phyloP scores from a whole-genome alignment of 2,888 invertebrate species.

The Alsophila aescularia region DNA sequence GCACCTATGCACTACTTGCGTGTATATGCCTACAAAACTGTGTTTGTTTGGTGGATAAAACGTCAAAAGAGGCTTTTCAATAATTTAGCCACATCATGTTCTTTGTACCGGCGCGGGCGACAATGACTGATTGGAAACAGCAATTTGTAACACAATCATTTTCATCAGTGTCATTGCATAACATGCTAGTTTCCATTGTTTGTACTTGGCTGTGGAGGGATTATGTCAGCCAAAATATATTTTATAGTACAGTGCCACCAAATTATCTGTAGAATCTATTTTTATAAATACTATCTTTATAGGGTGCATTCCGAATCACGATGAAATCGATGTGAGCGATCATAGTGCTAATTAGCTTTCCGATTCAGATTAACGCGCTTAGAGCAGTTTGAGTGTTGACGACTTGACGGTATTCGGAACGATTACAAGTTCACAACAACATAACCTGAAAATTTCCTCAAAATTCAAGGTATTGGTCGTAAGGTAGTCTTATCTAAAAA shows the following conservation, averaged over 20 bases:
- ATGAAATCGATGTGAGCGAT: no score
- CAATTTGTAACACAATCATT: slow-evolving; percentile 43
- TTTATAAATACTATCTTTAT: no score
- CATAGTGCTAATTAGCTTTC: no score
- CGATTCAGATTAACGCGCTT: no score
- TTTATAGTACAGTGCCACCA: background rate
- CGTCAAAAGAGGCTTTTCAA: slow-evolving; percentile 43
- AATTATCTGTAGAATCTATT: no score
- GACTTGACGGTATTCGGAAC: no score
- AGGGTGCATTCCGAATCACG: no score
- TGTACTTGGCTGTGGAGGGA: background rate
- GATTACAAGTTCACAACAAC: no score
- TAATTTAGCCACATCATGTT: slow-evolving; percentile 39
- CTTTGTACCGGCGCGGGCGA: slow-evolving; percentile 35
- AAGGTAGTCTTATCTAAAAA: no score
- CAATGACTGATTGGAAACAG: slow-evolving; percentile 41
- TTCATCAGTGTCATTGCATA: slow-evolving; percentile 28
- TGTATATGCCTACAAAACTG: slow-evolving; percentile 30
- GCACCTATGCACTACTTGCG: slow-evolving; percentile 16
- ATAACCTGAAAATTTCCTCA: no score
- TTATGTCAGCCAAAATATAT: background rate
- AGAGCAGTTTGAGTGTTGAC: no score
- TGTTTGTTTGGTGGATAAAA: slow-evolving; percentile 53
- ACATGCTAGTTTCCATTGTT: slow-evolving; percentile 9
- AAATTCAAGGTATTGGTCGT: no score